Base-by-base conservation (phyloP, 2,113 vertebrate genomes). In the Hippocampus abdominalis region DNA sequence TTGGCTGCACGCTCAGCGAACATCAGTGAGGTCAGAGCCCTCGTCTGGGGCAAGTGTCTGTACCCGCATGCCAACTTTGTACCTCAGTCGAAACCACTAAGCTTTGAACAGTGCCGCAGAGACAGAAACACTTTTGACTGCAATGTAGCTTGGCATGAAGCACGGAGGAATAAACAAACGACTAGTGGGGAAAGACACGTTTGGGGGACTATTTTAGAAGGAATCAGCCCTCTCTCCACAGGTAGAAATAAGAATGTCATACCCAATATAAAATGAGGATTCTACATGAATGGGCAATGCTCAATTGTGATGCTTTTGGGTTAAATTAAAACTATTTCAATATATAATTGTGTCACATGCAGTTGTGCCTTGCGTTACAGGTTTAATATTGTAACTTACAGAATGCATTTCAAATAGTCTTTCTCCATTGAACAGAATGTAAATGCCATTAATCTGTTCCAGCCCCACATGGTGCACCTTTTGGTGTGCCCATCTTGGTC, bases 61-160 rank as follows among this genome's bases (percentile, higher is more conserved):
- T 82, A 76, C 79, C 84, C 79, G 74, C 86, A 82, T 88, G 81
- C 87, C 83, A 83, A 78, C 76, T 69, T 68, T 32, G 70, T 59
- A 77, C 74, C 73, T 69, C 78, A 89, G 85, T 92, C 91, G 84
- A 73, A 81, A 80, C 75, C 71, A 78, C 84, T 91, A 80, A 89
- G 81, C 72, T 78, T 76, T 75, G 75, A 88, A 79, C 29, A n/a
- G 59, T 78, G 78, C 84, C 74, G 21, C 56, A 53, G 77, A 89
- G 78, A 23, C 72, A 39, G 68, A 70, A 74, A 72, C 27, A 71
- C 73, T 18, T 83, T 80, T 87, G 82, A 86, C 73, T 72, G 61
- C 81, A 61, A 84, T 83, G 64, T 63, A 77, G 70, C 57, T 51
- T 86, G 87, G 86, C 88, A 72, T 68, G 13, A 63, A 63, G 70